Evolutionary conservation across 2,888 invertebrate genomes (phyloP).

Genomic region (Apodemia duryi): DNA sequence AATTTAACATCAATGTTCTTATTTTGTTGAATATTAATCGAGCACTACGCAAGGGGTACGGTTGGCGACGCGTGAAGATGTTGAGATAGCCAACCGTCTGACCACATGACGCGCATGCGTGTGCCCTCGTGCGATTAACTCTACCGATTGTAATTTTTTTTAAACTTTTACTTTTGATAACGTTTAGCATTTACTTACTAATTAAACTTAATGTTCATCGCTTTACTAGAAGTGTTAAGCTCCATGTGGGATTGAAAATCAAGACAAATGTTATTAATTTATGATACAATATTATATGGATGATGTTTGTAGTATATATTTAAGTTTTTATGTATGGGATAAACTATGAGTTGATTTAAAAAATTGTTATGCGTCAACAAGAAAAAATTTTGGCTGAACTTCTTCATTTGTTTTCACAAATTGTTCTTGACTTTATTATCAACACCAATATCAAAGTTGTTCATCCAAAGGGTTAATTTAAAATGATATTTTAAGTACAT

Average conservation of each 20-base stretch:
- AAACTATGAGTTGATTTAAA: no score
- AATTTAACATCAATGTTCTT: constrained; percentile 4
- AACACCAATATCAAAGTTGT: no score
- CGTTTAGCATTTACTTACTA: constrained; percentile 28
- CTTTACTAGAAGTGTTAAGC: neutral
- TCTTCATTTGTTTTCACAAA: no score
- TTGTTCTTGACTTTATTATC: no score
- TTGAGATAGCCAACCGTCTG: constrained; percentile 60
- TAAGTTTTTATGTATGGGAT: no score
- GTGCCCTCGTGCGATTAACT: constrained; percentile 29
- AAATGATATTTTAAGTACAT: no score
- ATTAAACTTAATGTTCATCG: constrained; percentile 22
- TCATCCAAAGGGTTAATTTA: no score
- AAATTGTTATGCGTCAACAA: no score
- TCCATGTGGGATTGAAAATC: neutral
- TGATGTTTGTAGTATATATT: no score
- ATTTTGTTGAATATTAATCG: constrained; percentile 33
- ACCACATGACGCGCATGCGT: constrained; percentile 51
- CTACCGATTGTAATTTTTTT: constrained; percentile 31
- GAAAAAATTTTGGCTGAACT: no score
- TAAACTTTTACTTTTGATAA: constrained; percentile 27
- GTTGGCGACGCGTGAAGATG: constrained; percentile 62
- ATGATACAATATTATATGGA: no score
- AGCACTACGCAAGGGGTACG: constrained; percentile 34
- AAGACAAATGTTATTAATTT: neutral